Base-by-base conservation (phyloP, 2,797 vertebrate genomes). In the Gymnothorax reevesii region DNA sequence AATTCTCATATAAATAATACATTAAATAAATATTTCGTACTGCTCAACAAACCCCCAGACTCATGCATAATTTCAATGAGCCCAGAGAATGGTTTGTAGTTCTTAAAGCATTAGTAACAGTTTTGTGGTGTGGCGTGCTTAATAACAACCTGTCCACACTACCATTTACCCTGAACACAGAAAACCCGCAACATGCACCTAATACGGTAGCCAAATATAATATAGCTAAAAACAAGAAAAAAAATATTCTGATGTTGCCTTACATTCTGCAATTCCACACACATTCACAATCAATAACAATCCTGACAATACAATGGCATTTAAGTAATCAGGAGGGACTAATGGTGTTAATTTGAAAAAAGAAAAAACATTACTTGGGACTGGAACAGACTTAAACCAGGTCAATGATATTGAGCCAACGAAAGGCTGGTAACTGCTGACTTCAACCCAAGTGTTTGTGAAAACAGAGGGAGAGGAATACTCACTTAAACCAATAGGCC, bases 401-500 rank as follows among this genome's bases (percentile, higher is more conserved):
- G 33, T 42, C 33, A 42, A 42, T 1, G 33, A 42, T 42, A 80
- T n/a, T 80, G 15, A 12, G 20, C 8, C 33, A 17, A 4, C 20
- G 42, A 54, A 54, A 80, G 25, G 49, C 75, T 79, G 75, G 42
- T 42, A 79, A 79, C 7, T 15, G 6, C 54, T 49, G 54, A 49
- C 52, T n/a, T 52, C 7, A 80, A 80, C 49, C 77, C 77, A 54
- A 80, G 52, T 15, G 82, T 15, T 6, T 42, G 64, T 1, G 57
- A 42, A 82, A 82, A 77, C 59, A 82, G 77, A 66, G 73, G 62
- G 59, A 13, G 54, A 55, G 57, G 60, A 86, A 17, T 2, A 66
- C 73, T 86, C 71, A 86, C 83, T 86, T 86, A 49, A 55, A 73
- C 57, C 80, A 83, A 25, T 49, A 83, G 75, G 22, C 86, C 66